These are phyloP conservation scores for Cephalopholis sonnerati DNA, from an alignment of 2,113 vertebrate genomes.

Conservation along the genomic window DNA sequence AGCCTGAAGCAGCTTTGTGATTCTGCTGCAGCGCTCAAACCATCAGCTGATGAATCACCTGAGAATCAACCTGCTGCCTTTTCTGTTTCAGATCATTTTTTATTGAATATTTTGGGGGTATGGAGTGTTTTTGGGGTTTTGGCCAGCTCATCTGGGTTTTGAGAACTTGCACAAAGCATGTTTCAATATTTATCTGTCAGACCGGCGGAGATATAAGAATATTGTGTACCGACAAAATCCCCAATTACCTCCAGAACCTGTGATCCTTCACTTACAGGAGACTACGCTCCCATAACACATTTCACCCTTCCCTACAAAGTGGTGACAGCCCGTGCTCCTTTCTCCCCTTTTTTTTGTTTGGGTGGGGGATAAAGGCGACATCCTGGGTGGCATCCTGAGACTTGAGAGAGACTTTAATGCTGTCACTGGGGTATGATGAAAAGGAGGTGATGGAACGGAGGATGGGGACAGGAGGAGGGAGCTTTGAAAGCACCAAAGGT, in stretches of 20 bases:
- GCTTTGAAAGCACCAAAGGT: not conserved
- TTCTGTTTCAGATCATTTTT: no score
- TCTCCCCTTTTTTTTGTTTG: not conserved
- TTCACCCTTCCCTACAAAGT: not conserved
- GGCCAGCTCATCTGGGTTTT: not conserved
- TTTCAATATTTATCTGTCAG: not conserved
- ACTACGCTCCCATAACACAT: not conserved
- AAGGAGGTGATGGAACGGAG: not conserved
- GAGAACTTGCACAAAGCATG: not conserved
- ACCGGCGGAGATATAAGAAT: not conserved
- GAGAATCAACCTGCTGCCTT: no score
- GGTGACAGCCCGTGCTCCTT: not conserved
- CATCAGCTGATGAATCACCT: no score
- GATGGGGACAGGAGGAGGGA: not conserved
- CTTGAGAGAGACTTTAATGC: constrained; percentile 16
- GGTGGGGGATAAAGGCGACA: not conserved
- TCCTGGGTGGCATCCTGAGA: constrained; percentile 6
- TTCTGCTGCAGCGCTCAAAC: no score
- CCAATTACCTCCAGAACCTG: not conserved
- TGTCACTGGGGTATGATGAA: not conserved
- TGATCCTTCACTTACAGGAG: not conserved
- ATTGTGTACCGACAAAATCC: not conserved
- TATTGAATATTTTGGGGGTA: not conserved
- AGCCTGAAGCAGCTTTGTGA: no score
- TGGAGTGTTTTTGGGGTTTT: not conserved